phyloP scores from a whole-genome alignment of 2,888 invertebrate genomes.

The Stomorhina lunata region DNA sequence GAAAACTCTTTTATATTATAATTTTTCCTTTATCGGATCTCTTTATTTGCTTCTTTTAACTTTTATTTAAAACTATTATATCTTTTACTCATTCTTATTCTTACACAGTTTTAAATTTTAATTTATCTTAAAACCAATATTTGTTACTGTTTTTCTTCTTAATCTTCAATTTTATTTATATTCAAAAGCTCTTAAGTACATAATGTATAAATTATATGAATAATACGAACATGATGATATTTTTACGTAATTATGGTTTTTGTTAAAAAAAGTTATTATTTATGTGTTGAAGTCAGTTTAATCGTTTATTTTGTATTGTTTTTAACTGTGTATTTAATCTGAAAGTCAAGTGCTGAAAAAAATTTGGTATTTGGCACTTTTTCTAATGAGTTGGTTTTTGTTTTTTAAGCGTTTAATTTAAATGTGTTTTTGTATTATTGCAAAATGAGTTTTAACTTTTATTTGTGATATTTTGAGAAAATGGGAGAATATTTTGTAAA shows the following conservation, averaged over 20 bases:
- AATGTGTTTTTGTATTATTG: background rate
- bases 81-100: slow-evolving; percentile 33
- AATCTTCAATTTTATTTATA: slow-evolving; percentile 9
- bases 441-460: background rate
- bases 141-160: slow-evolving; percentile 17
- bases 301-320: background rate
- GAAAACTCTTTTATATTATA: background rate
- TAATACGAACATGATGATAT: background rate
- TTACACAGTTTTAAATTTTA: slow-evolving; percentile 46
- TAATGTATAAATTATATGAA: slow-evolving; percentile 21
- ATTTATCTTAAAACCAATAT: slow-evolving; percentile 55
- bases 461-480: too few relatives aligned
- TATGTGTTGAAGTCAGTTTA: background rate
- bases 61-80: slow-evolving; percentile 39
- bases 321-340: background rate
- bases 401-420: slow-evolving; percentile 11
- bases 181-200: slow-evolving; percentile 53
- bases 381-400: slow-evolving; percentile 37
- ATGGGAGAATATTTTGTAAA: too few relatives aligned
- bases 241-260: slow-evolving; percentile 6
- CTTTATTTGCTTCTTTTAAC: slow-evolving; percentile 46
- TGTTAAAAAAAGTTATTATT: background rate
- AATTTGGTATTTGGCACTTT: slow-evolving; percentile 59
- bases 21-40: slow-evolving; percentile 3
- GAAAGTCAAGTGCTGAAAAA: slow-evolving; percentile 15